A percentile compares a stretch with the other conserved stretches of the same genome.
phyloP scores from a whole-genome alignment of 2,113 vertebrate species.

The Labeo rohita region DNA sequence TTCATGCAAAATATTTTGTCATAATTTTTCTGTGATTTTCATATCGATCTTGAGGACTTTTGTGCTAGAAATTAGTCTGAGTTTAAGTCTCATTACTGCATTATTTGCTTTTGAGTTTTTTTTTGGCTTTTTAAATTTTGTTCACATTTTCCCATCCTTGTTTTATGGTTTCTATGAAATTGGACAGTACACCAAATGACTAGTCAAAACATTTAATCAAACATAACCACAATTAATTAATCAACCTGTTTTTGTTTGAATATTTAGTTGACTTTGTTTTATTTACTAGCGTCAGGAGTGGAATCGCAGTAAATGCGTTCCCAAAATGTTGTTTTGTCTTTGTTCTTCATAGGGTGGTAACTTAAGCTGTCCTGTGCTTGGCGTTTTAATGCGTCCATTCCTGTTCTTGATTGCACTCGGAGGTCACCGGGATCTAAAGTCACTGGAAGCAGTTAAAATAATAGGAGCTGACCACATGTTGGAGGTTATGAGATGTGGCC shows the following conservation, averaged over 20 bases:
- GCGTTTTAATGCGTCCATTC: constrained; percentile 80
- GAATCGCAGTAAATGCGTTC: constrained; percentile 2
- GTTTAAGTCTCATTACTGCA: background rate
- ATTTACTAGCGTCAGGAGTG: background rate
- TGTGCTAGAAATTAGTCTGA: background rate
- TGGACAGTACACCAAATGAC: background rate
- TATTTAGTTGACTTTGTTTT: constrained; percentile 13
- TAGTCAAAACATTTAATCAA: constrained; percentile 19
- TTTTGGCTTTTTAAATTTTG: background rate
- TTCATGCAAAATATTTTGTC: background rate
- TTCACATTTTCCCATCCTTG: background rate
- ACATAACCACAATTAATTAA: background rate
- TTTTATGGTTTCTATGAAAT: background rate
- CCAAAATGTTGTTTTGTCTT: constrained; percentile 33
- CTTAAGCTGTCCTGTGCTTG: constrained; percentile 77
- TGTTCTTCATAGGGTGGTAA: constrained; percentile 67
- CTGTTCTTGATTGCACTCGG: constrained; percentile 83
- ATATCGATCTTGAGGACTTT: background rate
- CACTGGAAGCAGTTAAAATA: constrained; percentile 92
- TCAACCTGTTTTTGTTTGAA: constrained; percentile 2
- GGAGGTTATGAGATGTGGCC: constrained; percentile 76
- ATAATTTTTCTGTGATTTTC: background rate
- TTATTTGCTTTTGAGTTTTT: background rate
- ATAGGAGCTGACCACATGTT: constrained; percentile 80
- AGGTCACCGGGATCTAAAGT: constrained; percentile 84